Evolutionary conservation across 2,797 vertebrate species (phyloP).

Genomic region (Cyprinella venusta): DNA sequence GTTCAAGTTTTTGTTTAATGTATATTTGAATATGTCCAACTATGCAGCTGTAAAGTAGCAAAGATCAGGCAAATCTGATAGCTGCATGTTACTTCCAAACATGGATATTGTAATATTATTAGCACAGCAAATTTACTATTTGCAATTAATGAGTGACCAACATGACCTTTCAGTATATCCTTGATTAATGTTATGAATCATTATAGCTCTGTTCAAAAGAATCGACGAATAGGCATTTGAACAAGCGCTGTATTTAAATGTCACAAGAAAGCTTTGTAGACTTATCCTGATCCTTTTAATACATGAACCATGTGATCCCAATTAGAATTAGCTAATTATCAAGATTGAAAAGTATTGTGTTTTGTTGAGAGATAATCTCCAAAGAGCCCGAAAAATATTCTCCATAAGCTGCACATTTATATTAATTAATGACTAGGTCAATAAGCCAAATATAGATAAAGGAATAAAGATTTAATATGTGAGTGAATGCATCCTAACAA

Average conservation of each 20-base stretch:
- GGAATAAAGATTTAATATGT: conserved; percentile 1
- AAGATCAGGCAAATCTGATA: not conserved
- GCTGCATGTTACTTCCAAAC: not conserved
- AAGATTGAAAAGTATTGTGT: conserved; percentile 6
- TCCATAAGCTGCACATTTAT: not conserved
- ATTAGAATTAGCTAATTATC: conserved; percentile 33
- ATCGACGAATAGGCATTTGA: conserved; percentile 15
- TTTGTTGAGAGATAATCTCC: conserved; percentile 10
- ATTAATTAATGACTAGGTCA: conserved; percentile 3
- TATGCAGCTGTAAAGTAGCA: not conserved
- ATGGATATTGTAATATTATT: conserved; percentile 9
- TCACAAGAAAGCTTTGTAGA: conserved; percentile 28
- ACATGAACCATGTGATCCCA: conserved; percentile 40
- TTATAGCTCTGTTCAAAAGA: conserved; percentile 20
- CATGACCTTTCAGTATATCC: conserved; percentile 23
- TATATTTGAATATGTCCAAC: too few relatives aligned
- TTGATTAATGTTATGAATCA: conserved; percentile 22
- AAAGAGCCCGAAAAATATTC: conserved; percentile 10
- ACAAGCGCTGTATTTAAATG: conserved; percentile 18
- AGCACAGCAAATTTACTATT: not conserved
- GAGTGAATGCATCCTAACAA: not conserved
- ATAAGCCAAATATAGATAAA: not conserved
- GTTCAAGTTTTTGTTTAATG: too few relatives aligned
- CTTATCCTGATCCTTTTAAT: conserved; percentile 23
- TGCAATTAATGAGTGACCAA: conserved; percentile 7